phyloP scores from a whole-genome alignment of 2,797 vertebrate genomes.

The Crax fasciolata region DNA sequence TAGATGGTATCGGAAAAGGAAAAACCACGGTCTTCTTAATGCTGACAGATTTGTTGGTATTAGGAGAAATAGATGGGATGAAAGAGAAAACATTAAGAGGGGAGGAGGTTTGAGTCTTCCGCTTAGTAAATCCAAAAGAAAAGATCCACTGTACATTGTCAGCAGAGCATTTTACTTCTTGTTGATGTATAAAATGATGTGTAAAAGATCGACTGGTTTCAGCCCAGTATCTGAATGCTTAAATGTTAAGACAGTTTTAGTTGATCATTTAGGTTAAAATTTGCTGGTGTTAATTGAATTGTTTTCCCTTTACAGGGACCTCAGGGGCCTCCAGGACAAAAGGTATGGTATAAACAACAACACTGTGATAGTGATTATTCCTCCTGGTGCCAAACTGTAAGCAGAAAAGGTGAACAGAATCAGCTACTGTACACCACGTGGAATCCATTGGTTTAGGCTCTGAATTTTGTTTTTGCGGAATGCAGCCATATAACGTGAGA shows the following conservation, averaged over 20 bases:
- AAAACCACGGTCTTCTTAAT: not conserved
- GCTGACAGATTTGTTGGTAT: conserved; percentile 2
- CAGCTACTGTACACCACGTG: conserved; percentile 63
- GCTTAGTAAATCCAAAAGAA: conserved; percentile 28
- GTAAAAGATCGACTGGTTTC: conserved; percentile 66
- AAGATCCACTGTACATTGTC: conserved; percentile 33
- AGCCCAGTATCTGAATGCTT: conserved; percentile 70
- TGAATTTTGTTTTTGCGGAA: conserved; percentile 68
- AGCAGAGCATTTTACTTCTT: conserved; percentile 35
- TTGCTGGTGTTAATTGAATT: conserved; percentile 79
- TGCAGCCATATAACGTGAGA: conserved; percentile 27
- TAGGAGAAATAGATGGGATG: conserved; percentile 36
- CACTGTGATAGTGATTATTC: conserved; percentile 67
- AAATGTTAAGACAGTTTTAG: conserved; percentile 68
- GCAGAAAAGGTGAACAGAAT: conserved; percentile 46
- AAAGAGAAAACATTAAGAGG: conserved; percentile 1
- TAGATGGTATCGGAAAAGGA: not conserved
- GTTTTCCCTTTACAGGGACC: conserved; percentile 89
- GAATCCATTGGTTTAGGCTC: conserved; percentile 48
- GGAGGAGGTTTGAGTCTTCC: conserved; percentile 7
- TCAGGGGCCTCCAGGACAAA: conserved; percentile 92
- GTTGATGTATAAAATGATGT: conserved; percentile 46
- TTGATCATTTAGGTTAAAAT: conserved; percentile 75
- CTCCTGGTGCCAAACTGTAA: conserved; percentile 45
- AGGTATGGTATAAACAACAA: conserved; percentile 86